Percentiles rank a stretch among this genome's conserved stretches.
phyloP scores from a whole-genome alignment of 2,888 invertebrate genomes.

The Agrotis exclamationis region DNA sequence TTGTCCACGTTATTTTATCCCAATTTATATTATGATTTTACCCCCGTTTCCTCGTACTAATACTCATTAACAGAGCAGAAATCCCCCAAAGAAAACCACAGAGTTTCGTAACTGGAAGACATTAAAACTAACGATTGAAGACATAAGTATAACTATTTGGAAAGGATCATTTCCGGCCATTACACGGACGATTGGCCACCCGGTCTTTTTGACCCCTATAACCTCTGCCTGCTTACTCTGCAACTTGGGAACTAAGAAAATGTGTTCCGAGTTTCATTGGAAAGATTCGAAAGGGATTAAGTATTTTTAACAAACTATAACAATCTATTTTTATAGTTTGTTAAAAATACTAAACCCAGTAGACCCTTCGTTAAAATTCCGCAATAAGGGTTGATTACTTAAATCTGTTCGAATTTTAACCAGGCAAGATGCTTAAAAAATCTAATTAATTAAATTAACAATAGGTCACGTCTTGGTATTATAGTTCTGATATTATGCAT shows the following conservation, averaged over 20 bases:
- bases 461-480: no score
- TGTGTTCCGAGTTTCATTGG: constrained; percentile 19
- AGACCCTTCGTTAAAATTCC: background rate
- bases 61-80: background rate
- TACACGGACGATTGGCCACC: constrained; percentile 48
- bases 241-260: constrained; percentile 26
- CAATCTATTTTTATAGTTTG: background rate
- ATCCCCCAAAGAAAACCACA: constrained; percentile 21
- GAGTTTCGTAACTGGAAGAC: constrained; percentile 31
- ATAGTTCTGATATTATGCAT: no score
- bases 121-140: constrained; percentile 60
- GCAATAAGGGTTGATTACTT: no score
- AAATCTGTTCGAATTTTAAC: no score
- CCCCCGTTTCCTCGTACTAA: background rate
- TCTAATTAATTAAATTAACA: background rate
- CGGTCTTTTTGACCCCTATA: constrained; percentile 42
- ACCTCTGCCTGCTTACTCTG: constrained; percentile 43
- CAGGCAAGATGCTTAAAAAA: no score
- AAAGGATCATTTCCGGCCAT: constrained; percentile 56
- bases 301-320: no score
- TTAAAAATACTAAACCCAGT: background rate
- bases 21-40: no score
- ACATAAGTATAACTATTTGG: constrained; percentile 52
- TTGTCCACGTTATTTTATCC: no score
- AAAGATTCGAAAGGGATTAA: background rate